Percentiles rank a stretch among this genome's conserved stretches.
phyloP scores from a whole-genome alignment of 2,797 vertebrate genomes.

The Buphagus erythrorhynchus region DNA sequence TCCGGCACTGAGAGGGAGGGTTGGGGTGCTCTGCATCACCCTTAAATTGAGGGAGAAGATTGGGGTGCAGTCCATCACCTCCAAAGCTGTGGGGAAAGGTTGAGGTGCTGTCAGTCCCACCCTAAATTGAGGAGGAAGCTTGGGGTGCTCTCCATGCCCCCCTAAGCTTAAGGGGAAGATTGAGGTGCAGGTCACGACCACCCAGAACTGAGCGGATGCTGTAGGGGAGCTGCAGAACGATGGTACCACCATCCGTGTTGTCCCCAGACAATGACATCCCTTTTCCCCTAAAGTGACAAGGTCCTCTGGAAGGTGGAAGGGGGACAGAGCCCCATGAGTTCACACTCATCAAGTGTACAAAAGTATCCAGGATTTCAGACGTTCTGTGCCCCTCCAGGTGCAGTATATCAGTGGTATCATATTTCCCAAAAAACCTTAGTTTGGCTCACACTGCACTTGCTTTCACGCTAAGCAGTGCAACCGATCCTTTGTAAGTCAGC shows the following conservation, averaged over 20 bases:
- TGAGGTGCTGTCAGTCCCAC: neutral
- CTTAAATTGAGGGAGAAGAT: accelerated
- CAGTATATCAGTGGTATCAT: neutral
- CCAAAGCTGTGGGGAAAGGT: accelerated
- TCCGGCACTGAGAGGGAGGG: accelerated
- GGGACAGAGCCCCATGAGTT: accelerated
- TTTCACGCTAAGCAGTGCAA: neutral
- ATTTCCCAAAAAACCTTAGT: neutral
- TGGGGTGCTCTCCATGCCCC: accelerated
- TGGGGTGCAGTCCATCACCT: accelerated
- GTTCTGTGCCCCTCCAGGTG: accelerated
- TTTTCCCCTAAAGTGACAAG: neutral
- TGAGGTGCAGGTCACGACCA: accelerated
- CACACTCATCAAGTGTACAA: accelerated
- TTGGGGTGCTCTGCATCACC: accelerated
- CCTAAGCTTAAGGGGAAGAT: accelerated
- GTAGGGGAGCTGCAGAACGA: neutral
- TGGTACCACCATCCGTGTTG: accelerated
- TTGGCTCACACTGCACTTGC: accelerated
- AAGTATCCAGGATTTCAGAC: neutral
- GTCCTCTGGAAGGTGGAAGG: neutral
- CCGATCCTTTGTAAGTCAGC: neutral
- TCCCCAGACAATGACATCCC: accelerated
- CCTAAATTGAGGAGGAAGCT: accelerated
- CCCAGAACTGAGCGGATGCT: accelerated